These are phyloP conservation scores for Cryptomyrus ogoouensis DNA, from an alignment of 2,113 vertebrate genomes.

Conservation along the genomic window DNA sequence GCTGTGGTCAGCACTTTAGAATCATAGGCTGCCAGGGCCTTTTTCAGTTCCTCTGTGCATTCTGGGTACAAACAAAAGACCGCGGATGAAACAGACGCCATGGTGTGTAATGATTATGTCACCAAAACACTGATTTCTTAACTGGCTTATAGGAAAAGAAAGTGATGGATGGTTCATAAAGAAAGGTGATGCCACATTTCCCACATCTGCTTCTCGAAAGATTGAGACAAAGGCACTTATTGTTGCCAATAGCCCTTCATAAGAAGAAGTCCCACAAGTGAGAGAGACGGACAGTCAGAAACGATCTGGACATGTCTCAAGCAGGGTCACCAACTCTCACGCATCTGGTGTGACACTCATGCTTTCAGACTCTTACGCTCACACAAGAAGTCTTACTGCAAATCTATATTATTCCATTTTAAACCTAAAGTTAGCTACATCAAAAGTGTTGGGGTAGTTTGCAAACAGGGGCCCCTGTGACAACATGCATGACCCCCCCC, in stretches of 20 bases:
- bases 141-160: background rate
- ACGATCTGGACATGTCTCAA: background rate
- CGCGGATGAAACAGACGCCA: background rate
- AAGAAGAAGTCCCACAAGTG: background rate
- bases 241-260: background rate
- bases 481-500: too few relatives aligned
- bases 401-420: background rate
- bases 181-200: background rate
- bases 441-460: too few relatives aligned
- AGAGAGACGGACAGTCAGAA: background rate
- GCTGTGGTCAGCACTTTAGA: slow-evolving; percentile 14
- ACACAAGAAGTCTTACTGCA: background rate
- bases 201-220: background rate
- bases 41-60: slow-evolving; percentile 34
- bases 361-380: background rate
- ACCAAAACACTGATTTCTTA: background rate
- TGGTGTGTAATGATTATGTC: background rate
- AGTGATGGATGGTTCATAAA: background rate
- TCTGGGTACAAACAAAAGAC: slow-evolving; percentile 24
- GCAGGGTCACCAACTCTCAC: background rate
- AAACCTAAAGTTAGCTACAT: too few relatives aligned
- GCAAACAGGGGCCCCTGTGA: too few relatives aligned
- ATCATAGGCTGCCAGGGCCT: slow-evolving; percentile 25
- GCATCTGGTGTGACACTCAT: background rate
- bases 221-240: background rate